Evolutionary conservation across 2,113 vertebrate genomes (phyloP).

Genomic region (Ascaphus truei): DNA sequence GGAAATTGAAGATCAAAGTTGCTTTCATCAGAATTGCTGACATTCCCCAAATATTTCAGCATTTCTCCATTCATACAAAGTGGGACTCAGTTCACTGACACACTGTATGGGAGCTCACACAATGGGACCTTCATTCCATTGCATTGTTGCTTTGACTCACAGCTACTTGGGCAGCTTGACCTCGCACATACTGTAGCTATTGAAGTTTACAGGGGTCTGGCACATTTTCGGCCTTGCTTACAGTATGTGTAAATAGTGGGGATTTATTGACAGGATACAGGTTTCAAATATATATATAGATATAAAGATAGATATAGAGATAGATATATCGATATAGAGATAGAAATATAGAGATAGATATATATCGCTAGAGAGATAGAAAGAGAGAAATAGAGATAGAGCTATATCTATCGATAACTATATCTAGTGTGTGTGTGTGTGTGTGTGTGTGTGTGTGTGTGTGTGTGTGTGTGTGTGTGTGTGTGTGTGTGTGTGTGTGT

Average conservation of each 20-base stretch:
- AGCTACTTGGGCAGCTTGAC: slow-evolving; percentile 47
- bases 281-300: background rate
- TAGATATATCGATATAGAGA: background rate
- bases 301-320: background rate
- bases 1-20: slow-evolving; percentile 59
- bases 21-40: slow-evolving; percentile 56
- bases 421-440: too few relatives aligned
- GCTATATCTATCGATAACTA: too few relatives aligned
- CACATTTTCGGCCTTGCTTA: background rate
- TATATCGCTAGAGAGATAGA: too few relatives aligned
- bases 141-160: slow-evolving; percentile 60
- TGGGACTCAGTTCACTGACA: slow-evolving; percentile 64
- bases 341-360: too few relatives aligned
- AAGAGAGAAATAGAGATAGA: too few relatives aligned
- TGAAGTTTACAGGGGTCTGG: background rate
- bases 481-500: too few relatives aligned
- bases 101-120: slow-evolving; percentile 41
- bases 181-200: slow-evolving; percentile 45
- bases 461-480: too few relatives aligned
- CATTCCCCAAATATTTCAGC: slow-evolving; percentile 64
- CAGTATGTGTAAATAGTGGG: background rate
- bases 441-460: too few relatives aligned
- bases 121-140: slow-evolving; percentile 30
- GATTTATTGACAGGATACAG: background rate
- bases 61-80: slow-evolving; percentile 53